Percentiles rank a stretch among this genome's conserved stretches.
Conservation (phyloP, 53 echinoderm and acorn worm species). For the Echinarachnius parma region DNA sequence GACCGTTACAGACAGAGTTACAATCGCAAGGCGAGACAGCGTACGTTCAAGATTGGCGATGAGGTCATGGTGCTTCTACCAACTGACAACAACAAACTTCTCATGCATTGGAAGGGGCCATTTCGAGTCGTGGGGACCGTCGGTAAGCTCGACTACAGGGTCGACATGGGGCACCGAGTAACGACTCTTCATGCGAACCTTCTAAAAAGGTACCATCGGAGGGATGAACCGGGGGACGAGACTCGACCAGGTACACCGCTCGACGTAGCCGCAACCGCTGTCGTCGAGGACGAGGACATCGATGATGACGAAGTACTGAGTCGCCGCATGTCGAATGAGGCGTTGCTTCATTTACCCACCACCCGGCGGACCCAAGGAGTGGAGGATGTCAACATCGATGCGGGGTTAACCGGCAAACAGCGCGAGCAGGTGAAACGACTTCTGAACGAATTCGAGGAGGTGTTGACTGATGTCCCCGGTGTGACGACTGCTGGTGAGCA, state of each 20-base stretch:
- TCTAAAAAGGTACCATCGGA: slow-evolving; percentile 42
- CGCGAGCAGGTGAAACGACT: neutral
- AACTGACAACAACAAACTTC: slow-evolving; percentile 50
- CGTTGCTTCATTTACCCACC: too few relatives aligned
- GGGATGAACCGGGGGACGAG: slow-evolving; percentile 12
- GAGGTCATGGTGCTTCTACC: slow-evolving; percentile 54
- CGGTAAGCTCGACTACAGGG: slow-evolving; percentile 36
- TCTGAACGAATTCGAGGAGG: slow-evolving; percentile 33
- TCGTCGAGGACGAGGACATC: too few relatives aligned
- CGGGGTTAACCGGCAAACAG: neutral
- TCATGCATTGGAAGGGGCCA: slow-evolving; percentile 61
- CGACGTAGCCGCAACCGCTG: too few relatives aligned
- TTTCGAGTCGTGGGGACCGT: slow-evolving; percentile 30
- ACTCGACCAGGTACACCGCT: neutral
- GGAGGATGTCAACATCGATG: slow-evolving; percentile 29
- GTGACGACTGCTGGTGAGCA: slow-evolving; percentile 37
- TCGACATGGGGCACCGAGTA: slow-evolving; percentile 33
- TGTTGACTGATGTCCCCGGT: slow-evolving; percentile 64
- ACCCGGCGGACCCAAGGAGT: too few relatives aligned
- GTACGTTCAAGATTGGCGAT: slow-evolving; percentile 50
- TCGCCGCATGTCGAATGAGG: too few relatives aligned
- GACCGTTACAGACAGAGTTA: slow-evolving; percentile 46
- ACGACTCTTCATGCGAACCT: slow-evolving; percentile 65
- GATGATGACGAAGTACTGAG: too few relatives aligned
- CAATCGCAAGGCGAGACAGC: slow-evolving; percentile 38